phyloP scores from a whole-genome alignment of 2,888 invertebrate genomes.

The Drosophila monieri region DNA sequence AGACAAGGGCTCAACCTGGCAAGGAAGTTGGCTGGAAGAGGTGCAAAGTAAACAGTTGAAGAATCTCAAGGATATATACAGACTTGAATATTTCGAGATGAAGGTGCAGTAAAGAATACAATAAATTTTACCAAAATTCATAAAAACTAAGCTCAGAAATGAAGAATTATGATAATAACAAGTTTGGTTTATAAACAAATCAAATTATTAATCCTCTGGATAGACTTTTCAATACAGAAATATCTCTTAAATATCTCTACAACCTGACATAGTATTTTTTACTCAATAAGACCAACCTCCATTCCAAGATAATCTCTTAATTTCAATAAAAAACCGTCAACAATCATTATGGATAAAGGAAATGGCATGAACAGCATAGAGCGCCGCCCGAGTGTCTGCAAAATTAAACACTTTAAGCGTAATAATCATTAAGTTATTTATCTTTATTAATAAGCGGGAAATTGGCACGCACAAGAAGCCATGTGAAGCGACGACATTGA shows the following conservation, averaged over 20 bases:
- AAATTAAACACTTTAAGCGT: slow-evolving; percentile 77
- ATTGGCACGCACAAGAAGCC: slow-evolving; percentile 76
- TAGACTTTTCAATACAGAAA: neutral
- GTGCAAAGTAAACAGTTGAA: slow-evolving; percentile 7
- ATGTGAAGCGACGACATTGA: slow-evolving; percentile 29
- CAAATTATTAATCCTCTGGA: neutral
- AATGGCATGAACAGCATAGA: slow-evolving; percentile 26
- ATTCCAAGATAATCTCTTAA: slow-evolving; percentile 32
- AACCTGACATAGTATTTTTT: neutral
- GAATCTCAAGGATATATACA: slow-evolving; percentile 48
- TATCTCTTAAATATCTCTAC: neutral
- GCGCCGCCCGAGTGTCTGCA: slow-evolving; percentile 58
- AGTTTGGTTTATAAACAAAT: neutral
- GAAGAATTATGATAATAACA: neutral
- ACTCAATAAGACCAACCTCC: neutral
- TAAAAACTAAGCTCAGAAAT: neutral
- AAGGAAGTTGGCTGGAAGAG: slow-evolving; percentile 32
- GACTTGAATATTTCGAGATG: neutral
- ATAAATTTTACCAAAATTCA: slow-evolving; percentile 1
- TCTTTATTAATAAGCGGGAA: slow-evolving; percentile 79
- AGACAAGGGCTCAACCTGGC: slow-evolving; percentile 30
- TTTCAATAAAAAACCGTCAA: slow-evolving; percentile 28
- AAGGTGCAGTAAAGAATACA: slow-evolving; percentile 8
- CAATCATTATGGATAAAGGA: slow-evolving; percentile 32
- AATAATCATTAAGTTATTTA: slow-evolving; percentile 79